phyloP scores from a whole-genome alignment of 2,113 vertebrate genomes.

The Trichomycterus rosablanca region DNA sequence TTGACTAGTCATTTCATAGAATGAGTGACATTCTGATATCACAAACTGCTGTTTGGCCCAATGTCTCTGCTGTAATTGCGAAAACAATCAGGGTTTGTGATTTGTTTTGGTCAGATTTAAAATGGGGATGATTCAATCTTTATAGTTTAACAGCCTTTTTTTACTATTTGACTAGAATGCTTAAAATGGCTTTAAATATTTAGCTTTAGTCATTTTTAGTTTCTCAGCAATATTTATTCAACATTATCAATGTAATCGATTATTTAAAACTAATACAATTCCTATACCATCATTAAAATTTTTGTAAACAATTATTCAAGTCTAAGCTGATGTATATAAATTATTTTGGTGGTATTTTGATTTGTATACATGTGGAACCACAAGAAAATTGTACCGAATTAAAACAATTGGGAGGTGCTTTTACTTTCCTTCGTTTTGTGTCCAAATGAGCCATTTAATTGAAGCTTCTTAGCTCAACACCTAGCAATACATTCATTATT shows the following conservation, averaged over 20 bases:
- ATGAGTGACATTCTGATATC: constrained; percentile 54
- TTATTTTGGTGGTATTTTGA: constrained; percentile 12
- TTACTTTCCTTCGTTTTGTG: background rate
- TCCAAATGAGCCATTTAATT: constrained; percentile 8
- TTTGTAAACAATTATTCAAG: too few relatives aligned
- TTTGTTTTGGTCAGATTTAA: constrained; percentile 70
- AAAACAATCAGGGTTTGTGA: constrained; percentile 55
- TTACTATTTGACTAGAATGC: constrained; percentile 52
- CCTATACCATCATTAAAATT: constrained; percentile 20
- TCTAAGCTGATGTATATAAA: too few relatives aligned
- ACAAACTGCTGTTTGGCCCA: constrained; percentile 46
- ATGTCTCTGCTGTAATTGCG: constrained; percentile 54
- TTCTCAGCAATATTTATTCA: constrained; percentile 44
- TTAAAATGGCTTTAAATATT: constrained; percentile 53
- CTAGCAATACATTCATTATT: constrained; percentile 42
- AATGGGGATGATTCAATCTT: constrained; percentile 46
- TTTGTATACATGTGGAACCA: constrained; percentile 12
- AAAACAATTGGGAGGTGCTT: constrained; percentile 3
- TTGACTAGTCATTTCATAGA: constrained; percentile 45
- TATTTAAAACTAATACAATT: constrained; percentile 25
- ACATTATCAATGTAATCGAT: constrained; percentile 27
- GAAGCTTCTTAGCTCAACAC: constrained; percentile 25
- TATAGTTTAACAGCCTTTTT: constrained; percentile 43
- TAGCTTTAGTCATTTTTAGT: constrained; percentile 41
- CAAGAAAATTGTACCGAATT: background rate